A percentile compares a stretch with the other conserved stretches of the same genome.
Evolutionary conservation across 2,888 invertebrate genomes (phyloP).

Genomic region (Epinotia bilunana): DNA sequence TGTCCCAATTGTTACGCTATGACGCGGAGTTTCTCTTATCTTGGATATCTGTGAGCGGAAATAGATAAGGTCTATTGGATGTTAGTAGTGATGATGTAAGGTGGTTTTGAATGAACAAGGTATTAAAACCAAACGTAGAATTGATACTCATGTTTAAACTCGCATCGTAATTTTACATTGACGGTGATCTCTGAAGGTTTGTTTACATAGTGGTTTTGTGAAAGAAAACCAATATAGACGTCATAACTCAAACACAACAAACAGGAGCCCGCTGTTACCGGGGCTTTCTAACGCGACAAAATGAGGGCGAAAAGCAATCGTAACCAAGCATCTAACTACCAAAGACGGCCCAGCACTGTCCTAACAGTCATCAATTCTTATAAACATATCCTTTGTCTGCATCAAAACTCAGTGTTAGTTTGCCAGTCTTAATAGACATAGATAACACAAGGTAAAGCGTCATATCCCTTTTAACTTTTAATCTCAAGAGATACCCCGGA

Average conservation of each 20-base stretch:
- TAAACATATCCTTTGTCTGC: background rate
- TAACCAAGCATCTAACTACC: background rate
- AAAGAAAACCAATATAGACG: background rate
- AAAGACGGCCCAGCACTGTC: background rate
- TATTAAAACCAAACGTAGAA: background rate
- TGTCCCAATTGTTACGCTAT: constrained; percentile 65
- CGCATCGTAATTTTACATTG: too few relatives aligned
- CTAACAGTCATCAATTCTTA: background rate
- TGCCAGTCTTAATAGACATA: background rate
- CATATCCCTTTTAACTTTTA: constrained; percentile 35
- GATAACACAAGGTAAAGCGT: constrained; percentile 7
- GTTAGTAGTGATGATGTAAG: background rate
- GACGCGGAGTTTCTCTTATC: constrained; percentile 6
- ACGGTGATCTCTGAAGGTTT: too few relatives aligned
- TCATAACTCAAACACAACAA: background rate
- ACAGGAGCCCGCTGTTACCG: background rate
- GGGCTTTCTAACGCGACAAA: background rate
- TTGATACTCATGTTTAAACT: background rate
- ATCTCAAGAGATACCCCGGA: constrained; percentile 49
- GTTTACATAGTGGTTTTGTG: background rate
- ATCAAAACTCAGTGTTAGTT: background rate
- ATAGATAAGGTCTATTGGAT: background rate
- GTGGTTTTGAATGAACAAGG: background rate
- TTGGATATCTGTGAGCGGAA: constrained; percentile 9
- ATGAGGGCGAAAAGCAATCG: background rate